Percentiles rank a stretch among this genome's conserved stretches.
Conservation (phyloP, 1,140 invertebrate genomes). For the Lanistes nyassanus region DNA sequence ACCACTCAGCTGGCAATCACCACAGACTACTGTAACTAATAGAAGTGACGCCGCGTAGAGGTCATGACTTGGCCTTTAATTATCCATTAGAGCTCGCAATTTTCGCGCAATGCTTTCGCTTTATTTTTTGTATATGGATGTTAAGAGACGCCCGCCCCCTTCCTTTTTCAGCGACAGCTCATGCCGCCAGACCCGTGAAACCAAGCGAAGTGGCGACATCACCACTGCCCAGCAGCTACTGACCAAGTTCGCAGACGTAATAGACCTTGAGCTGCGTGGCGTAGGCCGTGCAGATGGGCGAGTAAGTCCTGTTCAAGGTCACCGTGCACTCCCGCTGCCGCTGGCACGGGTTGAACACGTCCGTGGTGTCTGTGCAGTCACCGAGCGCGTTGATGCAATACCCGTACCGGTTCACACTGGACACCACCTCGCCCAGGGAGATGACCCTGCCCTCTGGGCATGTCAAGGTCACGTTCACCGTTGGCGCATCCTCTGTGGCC, state of each 20-base stretch:
- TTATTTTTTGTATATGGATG: too few species aligned
- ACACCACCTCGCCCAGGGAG: slow-evolving; percentile 35
- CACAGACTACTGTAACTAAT: too few species aligned
- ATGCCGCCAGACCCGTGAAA: too few species aligned
- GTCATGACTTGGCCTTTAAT: too few species aligned
- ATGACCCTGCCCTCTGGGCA: slow-evolving; percentile 35
- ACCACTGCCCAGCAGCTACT: background rate
- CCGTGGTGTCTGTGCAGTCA: slow-evolving; percentile 38
- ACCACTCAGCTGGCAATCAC: too few species aligned
- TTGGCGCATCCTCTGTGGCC: slow-evolving; percentile 20
- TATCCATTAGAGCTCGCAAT: too few species aligned
- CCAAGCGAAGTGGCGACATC: too few species aligned
- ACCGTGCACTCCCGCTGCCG: slow-evolving; percentile 36
- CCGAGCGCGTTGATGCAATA: slow-evolving; percentile 32
- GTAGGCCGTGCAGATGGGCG: slow-evolving; percentile 36
- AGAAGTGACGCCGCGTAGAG: too few species aligned
- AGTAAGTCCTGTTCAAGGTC: slow-evolving; percentile 33
- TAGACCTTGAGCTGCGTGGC: slow-evolving; percentile 42
- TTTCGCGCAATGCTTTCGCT: too few species aligned
- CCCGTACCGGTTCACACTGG: slow-evolving; percentile 36
- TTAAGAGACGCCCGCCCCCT: too few species aligned
- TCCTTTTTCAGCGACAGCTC: too few species aligned
- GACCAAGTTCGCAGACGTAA: slow-evolving; percentile 42
- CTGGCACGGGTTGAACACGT: slow-evolving; percentile 34
- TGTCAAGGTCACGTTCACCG: slow-evolving; percentile 27